Evolutionary conservation across 2,113 vertebrate species (phyloP).

Genomic region (Aegotheles bennettii): DNA sequence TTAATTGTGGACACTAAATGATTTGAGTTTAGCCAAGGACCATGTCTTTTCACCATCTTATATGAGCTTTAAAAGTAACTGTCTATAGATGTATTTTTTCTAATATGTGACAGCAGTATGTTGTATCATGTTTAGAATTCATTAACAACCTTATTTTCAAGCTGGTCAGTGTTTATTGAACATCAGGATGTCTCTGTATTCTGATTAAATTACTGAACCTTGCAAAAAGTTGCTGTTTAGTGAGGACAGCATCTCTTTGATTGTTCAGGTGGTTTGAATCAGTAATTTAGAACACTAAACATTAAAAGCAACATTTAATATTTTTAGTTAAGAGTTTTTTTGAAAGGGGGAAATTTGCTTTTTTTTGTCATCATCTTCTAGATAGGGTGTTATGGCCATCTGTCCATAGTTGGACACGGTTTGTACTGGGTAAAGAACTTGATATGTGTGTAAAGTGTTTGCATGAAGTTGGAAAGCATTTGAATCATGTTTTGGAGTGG

Average conservation of each 20-base stretch:
- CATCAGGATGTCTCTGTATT: neutral
- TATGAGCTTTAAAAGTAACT: neutral
- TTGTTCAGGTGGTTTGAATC: neutral
- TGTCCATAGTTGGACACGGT: neutral
- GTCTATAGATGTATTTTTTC: neutral
- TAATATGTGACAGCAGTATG: neutral
- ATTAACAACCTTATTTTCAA: neutral
- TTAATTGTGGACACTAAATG: neutral
- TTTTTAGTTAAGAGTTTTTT: neutral
- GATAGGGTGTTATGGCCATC: accelerated
- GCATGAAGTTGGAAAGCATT: neutral
- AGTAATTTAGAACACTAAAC: neutral
- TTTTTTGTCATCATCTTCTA: neutral
- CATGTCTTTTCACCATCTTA: neutral
- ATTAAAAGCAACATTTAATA: neutral
- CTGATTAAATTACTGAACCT: neutral
- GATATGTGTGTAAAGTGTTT: neutral
- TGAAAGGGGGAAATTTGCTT: neutral
- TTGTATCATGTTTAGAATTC: neutral
- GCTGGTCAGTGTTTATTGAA: neutral
- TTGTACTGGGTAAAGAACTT: neutral
- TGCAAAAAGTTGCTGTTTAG: neutral
- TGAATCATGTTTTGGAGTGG: neutral
- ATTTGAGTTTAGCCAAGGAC: neutral
- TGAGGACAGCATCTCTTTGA: neutral